Percentiles rank a stretch among this genome's conserved stretches.
Conservation (phyloP, 2,797 vertebrate genomes). For the Enteromius mattozi region DNA sequence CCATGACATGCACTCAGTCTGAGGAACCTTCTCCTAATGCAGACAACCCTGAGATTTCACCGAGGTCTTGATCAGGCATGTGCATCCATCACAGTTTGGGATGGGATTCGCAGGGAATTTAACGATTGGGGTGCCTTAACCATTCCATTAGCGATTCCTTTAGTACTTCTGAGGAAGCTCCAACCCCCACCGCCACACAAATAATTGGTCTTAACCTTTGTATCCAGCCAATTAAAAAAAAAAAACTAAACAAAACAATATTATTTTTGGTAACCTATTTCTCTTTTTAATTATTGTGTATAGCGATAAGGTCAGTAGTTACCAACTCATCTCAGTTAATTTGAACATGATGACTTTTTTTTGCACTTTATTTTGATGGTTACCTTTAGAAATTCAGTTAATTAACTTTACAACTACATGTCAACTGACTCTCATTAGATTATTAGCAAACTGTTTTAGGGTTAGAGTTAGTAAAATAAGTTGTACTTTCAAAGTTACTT, state of each 20-base stretch:
- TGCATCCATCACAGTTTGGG: conserved; percentile 12
- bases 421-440: background rate
- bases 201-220: background rate
- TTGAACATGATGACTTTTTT: background rate
- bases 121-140: background rate
- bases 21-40: background rate
- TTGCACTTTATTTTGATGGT: background rate
- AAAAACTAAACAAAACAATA: background rate
- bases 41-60: background rate
- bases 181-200: background rate
- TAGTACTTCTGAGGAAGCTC: conserved; percentile 14
- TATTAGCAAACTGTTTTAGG: background rate
- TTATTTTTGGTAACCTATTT: background rate
- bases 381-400: background rate
- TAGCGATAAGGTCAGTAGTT: background rate
- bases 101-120: conserved; percentile 20
- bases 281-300: background rate
- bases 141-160: conserved; percentile 15
- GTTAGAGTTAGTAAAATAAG: background rate
- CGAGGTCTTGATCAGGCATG: background rate
- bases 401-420: background rate
- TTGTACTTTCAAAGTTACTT: background rate
- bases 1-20: background rate
- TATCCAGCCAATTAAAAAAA: background rate
- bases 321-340: background rate